Percentiles rank a stretch among this genome's conserved stretches.
These are phyloP conservation scores for Butorides virescens DNA, from an alignment of 2,113 vertebrate genomes.

Conservation along the genomic window DNA sequence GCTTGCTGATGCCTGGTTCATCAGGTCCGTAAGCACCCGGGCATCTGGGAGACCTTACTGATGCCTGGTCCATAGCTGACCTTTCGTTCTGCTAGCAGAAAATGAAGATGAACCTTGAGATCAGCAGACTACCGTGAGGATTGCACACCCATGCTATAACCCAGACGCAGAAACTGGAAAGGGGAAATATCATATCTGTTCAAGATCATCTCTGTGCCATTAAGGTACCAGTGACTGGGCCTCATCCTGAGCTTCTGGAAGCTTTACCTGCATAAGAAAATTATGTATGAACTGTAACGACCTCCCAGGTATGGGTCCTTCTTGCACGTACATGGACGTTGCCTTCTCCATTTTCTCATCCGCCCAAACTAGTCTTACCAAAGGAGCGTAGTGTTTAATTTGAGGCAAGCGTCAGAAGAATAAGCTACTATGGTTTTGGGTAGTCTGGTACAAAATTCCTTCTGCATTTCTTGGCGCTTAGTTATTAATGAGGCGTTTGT, in stretches of 20 bases:
- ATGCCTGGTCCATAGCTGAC: background rate
- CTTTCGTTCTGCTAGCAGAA: background rate
- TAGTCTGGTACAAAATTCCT: constrained; percentile 24
- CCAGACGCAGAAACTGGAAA: background rate
- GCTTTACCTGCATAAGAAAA: background rate
- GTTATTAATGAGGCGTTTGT: constrained; percentile 58
- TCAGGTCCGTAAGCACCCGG: background rate
- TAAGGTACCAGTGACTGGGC: background rate
- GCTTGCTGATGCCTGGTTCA: background rate
- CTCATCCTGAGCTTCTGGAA: background rate
- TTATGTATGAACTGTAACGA: fast-evolving
- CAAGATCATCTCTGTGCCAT: background rate
- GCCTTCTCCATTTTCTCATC: background rate
- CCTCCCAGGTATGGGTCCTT: background rate
- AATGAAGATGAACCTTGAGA: background rate
- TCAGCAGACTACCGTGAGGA: background rate
- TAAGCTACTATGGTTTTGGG: background rate
- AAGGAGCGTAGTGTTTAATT: background rate
- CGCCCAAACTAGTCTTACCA: background rate
- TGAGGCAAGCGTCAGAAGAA: background rate
- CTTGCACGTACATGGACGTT: background rate
- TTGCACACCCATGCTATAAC: background rate
- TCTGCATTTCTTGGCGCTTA: constrained; percentile 28
- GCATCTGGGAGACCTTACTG: background rate
- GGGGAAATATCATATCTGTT: background rate